Evolutionary conservation across 2,113 vertebrate species (phyloP), one percentile per base, ranked within the genome.

Genomic region (Dunckerocampus dactyliophorus): DNA sequence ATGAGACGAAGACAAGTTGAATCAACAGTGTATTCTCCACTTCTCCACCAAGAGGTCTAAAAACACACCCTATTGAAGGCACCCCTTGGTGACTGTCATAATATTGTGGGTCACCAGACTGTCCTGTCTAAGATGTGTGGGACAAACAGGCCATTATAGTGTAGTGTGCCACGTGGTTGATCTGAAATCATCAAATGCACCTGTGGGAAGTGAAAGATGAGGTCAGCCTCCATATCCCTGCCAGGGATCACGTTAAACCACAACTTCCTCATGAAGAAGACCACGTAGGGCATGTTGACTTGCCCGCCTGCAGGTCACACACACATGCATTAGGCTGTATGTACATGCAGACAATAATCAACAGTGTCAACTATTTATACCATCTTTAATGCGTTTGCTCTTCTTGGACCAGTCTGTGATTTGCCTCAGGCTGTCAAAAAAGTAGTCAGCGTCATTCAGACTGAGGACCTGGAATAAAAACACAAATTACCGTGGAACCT

Each of bases 251-350:
- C 91, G 1, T 85, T 95, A 52, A 98, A 89, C 97, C 97, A 99
- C 54, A 98, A 67, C 79, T 99, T 99, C 86, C 95, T 91, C 95
- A 99, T 96, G 83, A 99, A 99, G 81, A 93, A 93, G 52, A 99
- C 93, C 22, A 87, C 52, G 64, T 98, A 99, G 7, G 87, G 46
- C 55, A 92, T 65, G 13, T 61, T 90, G 47, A 78, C 55, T 1
- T 85, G 31, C 17, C 73, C 86, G 22, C 88, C 94, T 93, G 63
- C 59, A 66, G 20, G 15, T 58, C 24, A 46, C 57, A 67, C 11
- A 56, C 17, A 55, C 39, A 70, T 13, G 48, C 43, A 67, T 34
- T 34, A 34, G 31, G 31, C 5, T 34, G 31, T 7, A 69, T 51
- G 58, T 22, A 62, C 49, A 42, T 31, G 6, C 1, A n/a, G 6